Base-by-base conservation (phyloP, 2,888 invertebrate genomes). In the Syrphus vitripennis region DNA sequence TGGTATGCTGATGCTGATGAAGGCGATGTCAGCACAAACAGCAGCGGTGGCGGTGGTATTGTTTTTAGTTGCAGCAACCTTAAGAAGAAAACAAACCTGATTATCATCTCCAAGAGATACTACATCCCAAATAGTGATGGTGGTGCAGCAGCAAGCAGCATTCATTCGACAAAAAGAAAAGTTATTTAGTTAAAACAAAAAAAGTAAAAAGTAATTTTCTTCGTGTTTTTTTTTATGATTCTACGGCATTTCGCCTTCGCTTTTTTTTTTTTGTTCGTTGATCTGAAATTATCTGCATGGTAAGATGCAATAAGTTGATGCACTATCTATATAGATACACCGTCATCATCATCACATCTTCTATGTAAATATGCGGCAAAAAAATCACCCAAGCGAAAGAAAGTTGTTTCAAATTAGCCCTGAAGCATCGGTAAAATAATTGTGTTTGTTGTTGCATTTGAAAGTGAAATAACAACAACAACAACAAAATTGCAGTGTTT, bases 261-360 rank as follows among this genome's bases (percentile, higher is more conserved):
- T 50, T 69, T 40, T 59, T 21, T 12, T 50, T 50, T 76, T 55
- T 70, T 71, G 40, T 74, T 82, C 34, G 77, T 67, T 61, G 67
- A 83, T 83, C 67, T 79, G 69, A 77, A 77, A 86, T 76, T 86
- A 86, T 82, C 81, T 77, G 82, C 82, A 82, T 81, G 82, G 67
- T 75, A 37, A 65, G 78, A 61, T 83, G 83, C 69, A 79, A 59
- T 34, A 59, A 79, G 79, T 55, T 74, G 55, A 70, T 65, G 63
- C 63, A 45, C 45, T 40, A 45, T 37, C 70, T 61, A 42, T 14
- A 34, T 42, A 29, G 48, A 70, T 74, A 77, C 69, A 69, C 48
- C 59, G 19, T 59, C 31, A 19, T 57, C 34, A 34, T 34, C 57
- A 37, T 14, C 21, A 34, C 29, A 29, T 31, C 34, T 63, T 50